Conservation (phyloP, 2,888 invertebrate species). For the Lutraria lutraria region DNA sequence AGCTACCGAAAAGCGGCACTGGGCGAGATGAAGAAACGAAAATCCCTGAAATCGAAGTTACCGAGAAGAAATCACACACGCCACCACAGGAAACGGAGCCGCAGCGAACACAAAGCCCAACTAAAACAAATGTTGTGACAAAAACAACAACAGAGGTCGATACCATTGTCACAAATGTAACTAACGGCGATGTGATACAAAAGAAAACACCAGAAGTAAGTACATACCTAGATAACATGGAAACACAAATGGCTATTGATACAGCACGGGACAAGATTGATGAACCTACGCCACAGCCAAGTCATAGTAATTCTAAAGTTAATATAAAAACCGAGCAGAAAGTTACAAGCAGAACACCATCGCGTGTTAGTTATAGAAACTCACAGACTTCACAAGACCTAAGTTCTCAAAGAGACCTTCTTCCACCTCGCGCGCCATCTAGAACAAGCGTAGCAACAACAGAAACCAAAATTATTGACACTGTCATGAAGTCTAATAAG, state of each 20-base stretch:
- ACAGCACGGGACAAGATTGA: constrained; percentile 46
- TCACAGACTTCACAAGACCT: constrained; percentile 28
- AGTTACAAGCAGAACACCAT: constrained; percentile 43
- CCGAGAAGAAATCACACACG: neutral
- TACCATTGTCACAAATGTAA: neutral
- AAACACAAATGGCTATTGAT: constrained; percentile 62
- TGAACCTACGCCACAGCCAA: constrained; percentile 32
- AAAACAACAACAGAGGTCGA: constrained; percentile 14
- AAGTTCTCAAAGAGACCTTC: constrained; percentile 9
- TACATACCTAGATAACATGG: constrained; percentile 53
- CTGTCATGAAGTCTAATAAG: neutral
- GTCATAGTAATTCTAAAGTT: constrained; percentile 18
- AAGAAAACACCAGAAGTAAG: constrained; percentile 39
- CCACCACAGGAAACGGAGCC: neutral
- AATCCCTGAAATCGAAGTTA: neutral
- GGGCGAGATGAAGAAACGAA: neutral
- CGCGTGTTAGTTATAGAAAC: constrained; percentile 42
- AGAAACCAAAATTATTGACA: constrained; percentile 20
- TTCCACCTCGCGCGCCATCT: constrained; percentile 45
- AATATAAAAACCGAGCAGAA: constrained; percentile 28
- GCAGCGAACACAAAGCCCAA: neutral
- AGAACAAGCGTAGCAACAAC: constrained; percentile 29
- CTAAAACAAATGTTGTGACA: neutral
- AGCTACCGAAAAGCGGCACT: neutral
- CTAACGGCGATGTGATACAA: neutral